These are phyloP conservation scores for Cydia splendana DNA, from an alignment of 1,140 invertebrate genomes.

Conservation along the genomic window DNA sequence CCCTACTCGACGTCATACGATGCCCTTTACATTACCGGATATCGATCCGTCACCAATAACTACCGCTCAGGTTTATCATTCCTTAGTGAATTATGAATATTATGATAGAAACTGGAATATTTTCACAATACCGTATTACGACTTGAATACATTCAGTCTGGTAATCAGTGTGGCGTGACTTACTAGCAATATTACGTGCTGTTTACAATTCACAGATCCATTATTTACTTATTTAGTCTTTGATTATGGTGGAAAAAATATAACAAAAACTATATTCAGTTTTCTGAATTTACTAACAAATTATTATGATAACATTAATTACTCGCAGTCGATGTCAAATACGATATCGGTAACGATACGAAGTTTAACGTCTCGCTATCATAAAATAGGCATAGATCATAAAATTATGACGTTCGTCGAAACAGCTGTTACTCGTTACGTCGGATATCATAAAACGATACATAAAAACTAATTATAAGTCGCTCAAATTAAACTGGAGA, in stretches of 20 bases:
- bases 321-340: constrained; percentile 29
- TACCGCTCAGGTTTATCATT: neutral
- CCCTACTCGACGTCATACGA: neutral
- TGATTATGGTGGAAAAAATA: no score
- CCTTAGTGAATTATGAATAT: neutral
- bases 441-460: constrained; percentile 65
- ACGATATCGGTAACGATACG: constrained; percentile 28
- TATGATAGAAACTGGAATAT: no score
- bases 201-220: neutral
- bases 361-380: neutral
- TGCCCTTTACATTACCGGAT: neutral
- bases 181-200: neutral
- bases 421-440: constrained; percentile 55
- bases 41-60: neutral
- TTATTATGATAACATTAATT: constrained; percentile 14
- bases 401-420: constrained; percentile 59
- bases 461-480: constrained; percentile 67
- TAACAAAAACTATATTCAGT: no score
- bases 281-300: no score
- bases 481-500: constrained; percentile 39
- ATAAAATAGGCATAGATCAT: constrained; percentile 42
- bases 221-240: no score
- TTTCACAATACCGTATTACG: no score
- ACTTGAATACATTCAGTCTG: no score
- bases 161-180: no score